These are phyloP conservation scores for Parotocinclus haroldoi DNA, from an alignment of 2,797 vertebrate species.

Conservation along the genomic window DNA sequence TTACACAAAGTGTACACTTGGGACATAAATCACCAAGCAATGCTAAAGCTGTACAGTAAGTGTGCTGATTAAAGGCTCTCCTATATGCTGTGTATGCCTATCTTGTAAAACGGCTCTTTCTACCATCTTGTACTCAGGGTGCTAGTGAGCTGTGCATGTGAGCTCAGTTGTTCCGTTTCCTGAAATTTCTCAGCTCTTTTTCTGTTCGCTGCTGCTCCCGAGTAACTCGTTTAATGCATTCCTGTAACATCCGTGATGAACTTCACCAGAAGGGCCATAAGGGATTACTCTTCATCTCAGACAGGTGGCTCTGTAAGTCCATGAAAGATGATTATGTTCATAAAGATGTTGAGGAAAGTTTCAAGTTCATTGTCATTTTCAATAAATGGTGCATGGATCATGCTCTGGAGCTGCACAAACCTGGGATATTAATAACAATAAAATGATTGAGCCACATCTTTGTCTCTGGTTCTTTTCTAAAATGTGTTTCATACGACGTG, in stretches of 20 bases:
- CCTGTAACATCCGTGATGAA: constrained; percentile 14
- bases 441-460: constrained; percentile 26
- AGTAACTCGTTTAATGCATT: constrained; percentile 21
- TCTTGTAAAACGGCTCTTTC: constrained; percentile 28
- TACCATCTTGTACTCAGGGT: constrained; percentile 38
- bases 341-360: constrained; percentile 1
- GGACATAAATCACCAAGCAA: background rate
- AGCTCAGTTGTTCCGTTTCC: constrained; percentile 21
- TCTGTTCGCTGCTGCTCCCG: constrained; percentile 22
- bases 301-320: no score
- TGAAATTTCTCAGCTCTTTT: constrained; percentile 4
- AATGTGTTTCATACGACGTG: no score
- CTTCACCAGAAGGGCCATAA: constrained; percentile 20
- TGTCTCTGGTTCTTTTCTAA: background rate
- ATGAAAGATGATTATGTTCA: constrained; percentile 1
- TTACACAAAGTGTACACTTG: constrained; percentile 7
- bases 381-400: constrained; percentile 73
- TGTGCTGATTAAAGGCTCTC: constrained; percentile 9
- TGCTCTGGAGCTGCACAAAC: constrained; percentile 52
- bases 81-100: constrained; percentile 14
- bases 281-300: constrained; percentile 1
- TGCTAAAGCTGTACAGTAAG: constrained; percentile 25
- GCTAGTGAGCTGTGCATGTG: constrained; percentile 43
- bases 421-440: constrained; percentile 39
- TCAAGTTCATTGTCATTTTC: constrained; percentile 22